Conservation (phyloP, 2,888 invertebrate genomes). For the Cylindroiulus punctatus region DNA sequence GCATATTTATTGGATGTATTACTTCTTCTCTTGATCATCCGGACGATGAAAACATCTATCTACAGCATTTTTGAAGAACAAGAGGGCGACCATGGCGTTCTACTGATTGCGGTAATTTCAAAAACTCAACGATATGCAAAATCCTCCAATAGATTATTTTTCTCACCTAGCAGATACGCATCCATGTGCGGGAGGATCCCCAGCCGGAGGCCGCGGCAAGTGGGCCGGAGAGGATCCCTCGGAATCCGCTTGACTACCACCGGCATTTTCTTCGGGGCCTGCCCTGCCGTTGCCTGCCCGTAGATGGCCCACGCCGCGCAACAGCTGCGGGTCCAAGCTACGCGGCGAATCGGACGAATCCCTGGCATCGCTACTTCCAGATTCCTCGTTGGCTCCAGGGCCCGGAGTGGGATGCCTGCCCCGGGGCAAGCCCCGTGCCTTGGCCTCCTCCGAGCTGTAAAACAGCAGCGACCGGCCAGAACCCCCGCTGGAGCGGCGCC, state of each 20-base stretch:
- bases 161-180: slow-evolving; percentile 58
- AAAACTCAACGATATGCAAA: too few relatives aligned
- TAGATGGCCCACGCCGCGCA: background rate
- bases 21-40: too few relatives aligned
- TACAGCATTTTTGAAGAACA: too few relatives aligned
- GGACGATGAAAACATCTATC: too few relatives aligned
- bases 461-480: slow-evolving; percentile 30
- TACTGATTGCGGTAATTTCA: too few relatives aligned
- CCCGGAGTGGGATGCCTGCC: slow-evolving; percentile 57
- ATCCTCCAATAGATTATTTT: too few relatives aligned
- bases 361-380: slow-evolving; percentile 57
- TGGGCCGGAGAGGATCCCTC: slow-evolving; percentile 56
- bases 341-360: slow-evolving; percentile 57
- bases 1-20: too few relatives aligned
- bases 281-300: background rate
- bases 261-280: slow-evolving; percentile 50
- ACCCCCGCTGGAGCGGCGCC: slow-evolving; percentile 68
- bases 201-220: slow-evolving; percentile 57
- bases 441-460: slow-evolving; percentile 53
- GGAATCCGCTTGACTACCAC: slow-evolving; percentile 56
- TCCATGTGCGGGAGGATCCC: slow-evolving; percentile 58
- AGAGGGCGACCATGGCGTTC: too few relatives aligned
- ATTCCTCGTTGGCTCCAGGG: slow-evolving; percentile 56
- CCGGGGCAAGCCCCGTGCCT: slow-evolving; percentile 56
- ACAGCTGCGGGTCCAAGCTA: slow-evolving; percentile 52